Conservation (phyloP, 2,797 vertebrate genomes). For the Enteromius anoplus region DNA sequence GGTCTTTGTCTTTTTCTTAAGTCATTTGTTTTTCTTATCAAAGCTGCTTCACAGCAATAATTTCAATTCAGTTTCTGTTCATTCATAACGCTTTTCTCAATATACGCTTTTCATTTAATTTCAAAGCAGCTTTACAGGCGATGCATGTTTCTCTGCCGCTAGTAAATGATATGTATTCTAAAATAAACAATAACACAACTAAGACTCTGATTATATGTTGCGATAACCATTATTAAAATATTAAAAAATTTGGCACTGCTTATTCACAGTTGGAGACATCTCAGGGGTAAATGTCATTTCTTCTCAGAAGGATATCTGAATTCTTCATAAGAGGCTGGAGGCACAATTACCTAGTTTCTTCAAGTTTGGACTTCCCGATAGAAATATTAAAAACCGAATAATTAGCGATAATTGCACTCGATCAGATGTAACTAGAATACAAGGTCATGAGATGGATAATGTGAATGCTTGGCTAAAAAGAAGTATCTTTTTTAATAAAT, state of each 20-base stretch:
- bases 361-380: neutral
- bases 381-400: neutral
- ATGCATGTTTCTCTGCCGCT: neutral
- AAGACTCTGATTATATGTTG: neutral
- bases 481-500: too few relatives aligned
- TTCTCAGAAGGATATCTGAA: neutral
- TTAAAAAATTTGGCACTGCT: neutral
- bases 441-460: neutral
- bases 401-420: neutral
- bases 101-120: neutral
- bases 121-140: neutral
- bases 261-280: neutral
- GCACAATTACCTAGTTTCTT: neutral
- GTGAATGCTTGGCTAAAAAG: neutral
- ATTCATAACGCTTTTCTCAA: neutral
- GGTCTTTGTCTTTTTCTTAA: conserved; percentile 18
- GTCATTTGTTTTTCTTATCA: neutral
- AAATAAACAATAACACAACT: neutral
- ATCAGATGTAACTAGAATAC: neutral
- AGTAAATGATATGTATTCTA: neutral
- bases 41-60: neutral
- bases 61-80: neutral
- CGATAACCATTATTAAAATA: neutral
- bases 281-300: neutral
- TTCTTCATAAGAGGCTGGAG: neutral